phyloP scores from a whole-genome alignment of 1,140 invertebrate species.

The Bombus pascuorum region DNA sequence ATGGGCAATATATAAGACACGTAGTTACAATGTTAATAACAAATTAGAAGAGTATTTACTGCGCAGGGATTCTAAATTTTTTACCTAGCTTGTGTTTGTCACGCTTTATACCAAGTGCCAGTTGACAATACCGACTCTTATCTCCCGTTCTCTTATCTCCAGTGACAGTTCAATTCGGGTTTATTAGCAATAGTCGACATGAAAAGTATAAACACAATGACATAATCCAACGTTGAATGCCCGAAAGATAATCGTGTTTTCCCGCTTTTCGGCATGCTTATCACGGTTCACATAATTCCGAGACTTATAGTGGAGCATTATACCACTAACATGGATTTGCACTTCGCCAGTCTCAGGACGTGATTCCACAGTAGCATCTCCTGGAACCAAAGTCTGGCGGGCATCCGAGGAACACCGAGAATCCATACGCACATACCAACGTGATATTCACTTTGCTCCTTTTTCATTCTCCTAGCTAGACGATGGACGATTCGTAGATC shows the following conservation, averaged over 20 bases:
- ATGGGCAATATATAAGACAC: too few species aligned
- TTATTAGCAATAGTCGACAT: neutral
- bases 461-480: neutral
- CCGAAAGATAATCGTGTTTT: slow-evolving; percentile 15
- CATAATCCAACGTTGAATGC: neutral
- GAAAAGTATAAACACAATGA: slow-evolving; percentile 1
- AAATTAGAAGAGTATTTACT: too few species aligned
- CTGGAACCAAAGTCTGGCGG: slow-evolving; percentile 50
- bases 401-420: slow-evolving; percentile 35
- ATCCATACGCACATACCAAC: slow-evolving; percentile 36
- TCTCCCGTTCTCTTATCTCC: too few species aligned
- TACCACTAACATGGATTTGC: slow-evolving; percentile 68
- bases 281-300: slow-evolving; percentile 65
- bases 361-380: slow-evolving; percentile 33
- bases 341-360: slow-evolving; percentile 61
- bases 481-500: neutral
- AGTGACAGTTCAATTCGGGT: neutral
- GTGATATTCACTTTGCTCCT: neutral
- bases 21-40: too few species aligned
- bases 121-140: neutral
- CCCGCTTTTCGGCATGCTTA: slow-evolving; percentile 61
- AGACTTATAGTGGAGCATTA: slow-evolving; percentile 49
- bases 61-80: neutral
- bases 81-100: neutral
- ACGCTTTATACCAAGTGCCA: neutral